Base-by-base conservation (phyloP, 2,888 invertebrate species). In the Torymus texanus region DNA sequence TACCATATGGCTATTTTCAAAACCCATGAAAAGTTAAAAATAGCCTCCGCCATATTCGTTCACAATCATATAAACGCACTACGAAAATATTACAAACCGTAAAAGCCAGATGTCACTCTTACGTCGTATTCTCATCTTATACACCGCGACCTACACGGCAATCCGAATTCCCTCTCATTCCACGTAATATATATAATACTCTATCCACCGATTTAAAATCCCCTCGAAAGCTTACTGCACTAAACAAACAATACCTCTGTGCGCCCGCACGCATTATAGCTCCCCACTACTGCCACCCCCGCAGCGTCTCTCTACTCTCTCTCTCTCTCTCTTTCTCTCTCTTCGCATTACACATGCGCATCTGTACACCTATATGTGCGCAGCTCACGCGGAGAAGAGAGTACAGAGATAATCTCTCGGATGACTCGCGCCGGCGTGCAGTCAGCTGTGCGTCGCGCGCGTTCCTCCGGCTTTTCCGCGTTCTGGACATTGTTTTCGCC, bases 401-500 rank as follows among this genome's bases (percentile, higher is more conserved):
- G 41, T 51, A 51, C 51, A n/a, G 53, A 79, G 75, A 70, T 75
- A 71, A 75, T 75, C 79, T 79, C 71, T 59, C 61, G 50, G 18
- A 63, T 18, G 61, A 62, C 56, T 56, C 70, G 41, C 24, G 58
- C 62, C 24, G 56, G 41, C 18, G 41, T 53, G 51, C 63, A 75
- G 79, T 79, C 79, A 79, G 79, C 79, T 79, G 79, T 79, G 67
- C 59, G 77, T 58, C 59, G 51, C 72, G 59, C 29, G 41, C 41
- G 41, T n/a, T 16, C 29, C 56, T 41, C 29, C 59, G 65, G 56
- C 67, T 72, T 75, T 79, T 79, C 75, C 79, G 75, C 75, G 79
- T 79, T 79, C 75, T 79, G 72, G 56, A 72, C 79, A 79, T 79
- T 79, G 79, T 79, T 79, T 75, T 61, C 75, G 59, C 67, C 51